phyloP scores from a whole-genome alignment of 2,888 invertebrate species.

The Aphodius granarius region DNA sequence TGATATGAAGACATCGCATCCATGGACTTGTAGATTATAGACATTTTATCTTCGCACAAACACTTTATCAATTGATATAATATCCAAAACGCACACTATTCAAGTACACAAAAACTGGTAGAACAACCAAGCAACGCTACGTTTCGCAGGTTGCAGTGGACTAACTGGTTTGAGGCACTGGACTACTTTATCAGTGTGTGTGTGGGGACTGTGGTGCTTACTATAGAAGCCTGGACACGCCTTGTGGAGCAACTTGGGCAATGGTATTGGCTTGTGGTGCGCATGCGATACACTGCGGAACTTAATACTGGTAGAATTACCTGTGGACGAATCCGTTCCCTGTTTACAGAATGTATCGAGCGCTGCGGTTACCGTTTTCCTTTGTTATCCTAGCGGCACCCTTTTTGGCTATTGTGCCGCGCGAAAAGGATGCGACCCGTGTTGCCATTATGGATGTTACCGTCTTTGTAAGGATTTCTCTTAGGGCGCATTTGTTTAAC shows the following conservation, averaged over 20 bases:
- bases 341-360: neutral
- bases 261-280: constrained; percentile 40
- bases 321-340: neutral
- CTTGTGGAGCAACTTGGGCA: constrained; percentile 41
- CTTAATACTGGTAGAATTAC: neutral
- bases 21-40: constrained; percentile 33
- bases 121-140: constrained; percentile 12
- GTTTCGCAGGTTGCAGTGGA: neutral
- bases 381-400: neutral
- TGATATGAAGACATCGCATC: constrained; percentile 13
- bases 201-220: constrained; percentile 45
- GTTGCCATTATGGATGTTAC: neutral
- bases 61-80: neutral
- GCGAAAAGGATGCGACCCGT: neutral
- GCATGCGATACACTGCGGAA: constrained; percentile 21
- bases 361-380: neutral
- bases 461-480: neutral
- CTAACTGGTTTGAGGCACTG: constrained; percentile 16
- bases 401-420: neutral
- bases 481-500: neutral
- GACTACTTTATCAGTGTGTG: constrained; percentile 29
- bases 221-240: constrained; percentile 50
- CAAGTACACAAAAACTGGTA: constrained; percentile 8
- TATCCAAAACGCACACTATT: neutral
- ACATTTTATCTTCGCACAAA: constrained; percentile 25